phyloP scores from a whole-genome alignment of 1,140 invertebrate genomes.

The Brachionus plicatilis region DNA sequence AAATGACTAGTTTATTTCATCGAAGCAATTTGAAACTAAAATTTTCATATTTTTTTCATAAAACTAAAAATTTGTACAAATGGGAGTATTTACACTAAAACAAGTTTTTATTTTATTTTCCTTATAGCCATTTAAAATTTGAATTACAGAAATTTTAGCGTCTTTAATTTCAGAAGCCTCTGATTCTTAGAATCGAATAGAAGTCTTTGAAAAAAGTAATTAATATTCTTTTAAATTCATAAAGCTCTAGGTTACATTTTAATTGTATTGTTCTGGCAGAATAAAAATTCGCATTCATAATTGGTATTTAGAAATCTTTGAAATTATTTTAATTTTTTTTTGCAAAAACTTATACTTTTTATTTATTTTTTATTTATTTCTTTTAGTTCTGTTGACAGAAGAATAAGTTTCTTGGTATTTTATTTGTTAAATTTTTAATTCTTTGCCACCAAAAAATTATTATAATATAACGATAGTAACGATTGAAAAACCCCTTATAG shows the following conservation, averaged over 20 bases:
- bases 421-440: neutral
- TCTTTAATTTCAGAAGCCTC: neutral
- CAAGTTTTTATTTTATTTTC: neutral
- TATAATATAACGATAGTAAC: slow-evolving; percentile 31
- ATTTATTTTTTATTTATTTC: neutral
- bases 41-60: neutral
- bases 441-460: neutral
- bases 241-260: neutral
- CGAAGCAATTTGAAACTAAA: neutral
- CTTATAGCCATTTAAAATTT: neutral
- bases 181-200: neutral
- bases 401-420: neutral
- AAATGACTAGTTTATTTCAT: neutral
- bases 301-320: neutral
- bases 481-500: slow-evolving; percentile 15
- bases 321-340: neutral
- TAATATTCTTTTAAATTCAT: neutral
- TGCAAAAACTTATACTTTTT: neutral
- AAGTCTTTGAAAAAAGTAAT: neutral
- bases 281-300: neutral
- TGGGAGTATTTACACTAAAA: neutral
- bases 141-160: neutral
- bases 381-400: neutral
- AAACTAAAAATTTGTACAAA: neutral
- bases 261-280: neutral